These are phyloP conservation scores for Euproctis similis DNA, from an alignment of 2,888 invertebrate genomes.

Conservation along the genomic window DNA sequence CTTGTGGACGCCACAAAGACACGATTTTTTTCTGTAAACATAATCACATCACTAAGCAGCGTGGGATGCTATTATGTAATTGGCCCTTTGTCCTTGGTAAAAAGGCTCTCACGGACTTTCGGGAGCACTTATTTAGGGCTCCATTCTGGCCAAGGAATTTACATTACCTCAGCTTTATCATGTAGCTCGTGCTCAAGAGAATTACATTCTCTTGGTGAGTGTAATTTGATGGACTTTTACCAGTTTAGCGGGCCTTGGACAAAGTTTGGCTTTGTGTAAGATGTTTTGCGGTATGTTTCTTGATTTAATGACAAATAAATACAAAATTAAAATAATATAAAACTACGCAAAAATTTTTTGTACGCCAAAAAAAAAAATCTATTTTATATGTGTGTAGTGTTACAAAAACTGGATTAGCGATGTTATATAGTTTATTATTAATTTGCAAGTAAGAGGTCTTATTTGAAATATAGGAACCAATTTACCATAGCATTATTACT, in stretches of 20 bases:
- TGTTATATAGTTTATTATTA: no score
- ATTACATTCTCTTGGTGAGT: conserved; percentile 12
- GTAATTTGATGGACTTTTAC: conserved; percentile 18
- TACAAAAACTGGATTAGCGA: no score
- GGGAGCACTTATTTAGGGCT: conserved; percentile 26
- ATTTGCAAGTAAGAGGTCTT: no score
- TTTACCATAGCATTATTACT: no score
- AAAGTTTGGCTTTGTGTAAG: no score
- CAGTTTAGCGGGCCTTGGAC: conserved; percentile 5
- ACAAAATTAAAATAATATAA: no score
- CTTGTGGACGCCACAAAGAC: conserved; percentile 12
- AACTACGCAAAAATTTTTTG: not conserved
- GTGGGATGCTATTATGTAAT: conserved; percentile 25
- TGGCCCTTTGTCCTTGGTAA: conserved; percentile 22
- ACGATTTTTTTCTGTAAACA: conserved; percentile 20
- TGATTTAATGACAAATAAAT: no score
- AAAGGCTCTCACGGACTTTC: conserved; percentile 26
- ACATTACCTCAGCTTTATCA: conserved; percentile 24
- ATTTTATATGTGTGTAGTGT: no score
- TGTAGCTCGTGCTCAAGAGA: conserved; percentile 23
- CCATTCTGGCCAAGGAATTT: conserved; percentile 27
- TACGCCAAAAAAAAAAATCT: not conserved
- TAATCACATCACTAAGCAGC: conserved; percentile 26
- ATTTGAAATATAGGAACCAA: no score
- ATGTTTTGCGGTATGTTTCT: no score